These are phyloP conservation scores for Papilio gigon DNA, from an alignment of 2,888 invertebrate genomes.

Conservation along the genomic window DNA sequence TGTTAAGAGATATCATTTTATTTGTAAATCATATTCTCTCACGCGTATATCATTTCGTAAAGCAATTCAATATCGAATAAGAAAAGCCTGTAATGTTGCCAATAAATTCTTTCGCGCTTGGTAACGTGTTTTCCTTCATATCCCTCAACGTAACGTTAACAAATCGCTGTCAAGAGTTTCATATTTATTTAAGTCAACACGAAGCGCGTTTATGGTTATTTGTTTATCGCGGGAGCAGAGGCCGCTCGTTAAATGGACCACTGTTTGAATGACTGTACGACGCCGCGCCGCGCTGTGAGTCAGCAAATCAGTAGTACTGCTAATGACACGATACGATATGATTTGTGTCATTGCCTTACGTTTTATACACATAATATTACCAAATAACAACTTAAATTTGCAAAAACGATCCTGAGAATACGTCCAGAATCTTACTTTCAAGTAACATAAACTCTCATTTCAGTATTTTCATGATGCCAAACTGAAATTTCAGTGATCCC, in stretches of 20 bases:
- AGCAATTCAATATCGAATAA: slow-evolving; percentile 2
- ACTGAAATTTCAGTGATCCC: slow-evolving; percentile 33
- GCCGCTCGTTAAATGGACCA: slow-evolving; percentile 62
- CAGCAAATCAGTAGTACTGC: slow-evolving; percentile 21
- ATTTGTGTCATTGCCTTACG: slow-evolving; percentile 3
- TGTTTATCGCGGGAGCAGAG: slow-evolving; percentile 44
- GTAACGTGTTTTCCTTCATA: slow-evolving; percentile 28
- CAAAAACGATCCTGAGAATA: too few relatives aligned
- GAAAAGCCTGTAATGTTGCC: slow-evolving; percentile 9
- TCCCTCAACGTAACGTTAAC: slow-evolving; percentile 21
- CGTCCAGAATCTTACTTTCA: background rate
- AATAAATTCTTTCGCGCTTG: slow-evolving; percentile 24
- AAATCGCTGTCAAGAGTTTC: slow-evolving; percentile 22
- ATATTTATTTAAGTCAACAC: slow-evolving; percentile 25
- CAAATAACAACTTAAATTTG: slow-evolving; percentile 5
- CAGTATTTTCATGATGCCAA: background rate
- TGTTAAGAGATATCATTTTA: background rate
- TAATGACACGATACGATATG: slow-evolving; percentile 21
- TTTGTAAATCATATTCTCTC: background rate
- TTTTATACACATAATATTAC: slow-evolving; percentile 23
- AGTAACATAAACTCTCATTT: background rate
- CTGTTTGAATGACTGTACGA: slow-evolving; percentile 56
- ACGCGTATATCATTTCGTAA: slow-evolving; percentile 7
- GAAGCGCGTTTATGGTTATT: slow-evolving; percentile 20
- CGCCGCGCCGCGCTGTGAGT: slow-evolving; percentile 3